Evolutionary conservation across 2,797 vertebrate genomes (phyloP), one percentile per base, ranked within the genome.

Genomic region (Kryptolebias ocellatus): DNA sequence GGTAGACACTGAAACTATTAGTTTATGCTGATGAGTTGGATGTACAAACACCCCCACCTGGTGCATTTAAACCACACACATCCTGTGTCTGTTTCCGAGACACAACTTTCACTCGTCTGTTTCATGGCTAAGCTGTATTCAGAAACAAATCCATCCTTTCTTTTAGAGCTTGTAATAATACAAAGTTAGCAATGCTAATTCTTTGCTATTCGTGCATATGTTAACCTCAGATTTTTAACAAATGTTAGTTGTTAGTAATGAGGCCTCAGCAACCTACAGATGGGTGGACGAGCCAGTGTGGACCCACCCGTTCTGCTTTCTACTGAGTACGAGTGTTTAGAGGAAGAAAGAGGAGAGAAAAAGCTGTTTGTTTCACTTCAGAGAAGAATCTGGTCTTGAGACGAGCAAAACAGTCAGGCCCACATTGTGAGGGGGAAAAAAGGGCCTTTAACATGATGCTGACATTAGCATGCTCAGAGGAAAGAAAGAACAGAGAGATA

Each of bases 371-470:
- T 89, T 89, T 74, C 67, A 9, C 15, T 61, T 64, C 39, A 67
- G 59, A 47, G 75, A 83, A 83, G 76, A 82, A 78, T 83, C 72
- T 80, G 70, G 65, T 81, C 66, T 85, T 72, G 57, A 72, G 71
- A 50, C 50, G 42, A 29, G 66, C 27, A n/a, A 70, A 72, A 62
- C 71, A 76, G 69, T 47, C 45, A 31, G 76, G 8, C 76, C 58
- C 54, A 45, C 79, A 81, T 70, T 29, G 80, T 87, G 86, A 88
- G 83, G 34, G 34, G 34, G 12, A 92, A 89, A 73, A 69, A 47
- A 18, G 55, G 80, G 82, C 78, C 79, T 92, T 91, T 90, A 86
- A 62, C 73, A 68, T 60, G 50, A 56, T 69, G 78, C 79, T 86
- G 78, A 82, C 78, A 79, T 88, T 70, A 81, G 88, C 78, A 72